phyloP scores from a whole-genome alignment of 2,113 vertebrate genomes.

The Rhineura floridana region DNA sequence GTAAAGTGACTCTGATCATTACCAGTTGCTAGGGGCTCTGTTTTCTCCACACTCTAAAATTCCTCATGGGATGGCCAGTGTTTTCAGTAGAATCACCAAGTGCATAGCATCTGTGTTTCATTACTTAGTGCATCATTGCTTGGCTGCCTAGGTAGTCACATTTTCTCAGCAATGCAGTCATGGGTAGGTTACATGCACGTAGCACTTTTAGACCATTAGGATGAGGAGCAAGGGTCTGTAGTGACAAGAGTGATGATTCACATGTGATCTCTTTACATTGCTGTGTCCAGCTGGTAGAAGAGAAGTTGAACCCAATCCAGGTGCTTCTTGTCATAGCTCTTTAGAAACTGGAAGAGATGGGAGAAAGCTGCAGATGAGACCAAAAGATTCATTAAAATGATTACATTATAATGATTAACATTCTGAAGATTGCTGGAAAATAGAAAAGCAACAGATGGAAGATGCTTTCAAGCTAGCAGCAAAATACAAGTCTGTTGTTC shows the following conservation, averaged over 20 bases:
- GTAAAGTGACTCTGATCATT: background rate
- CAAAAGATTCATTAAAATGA: slow-evolving; percentile 12
- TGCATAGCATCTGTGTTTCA: background rate
- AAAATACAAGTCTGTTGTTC: background rate
- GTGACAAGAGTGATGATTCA: background rate
- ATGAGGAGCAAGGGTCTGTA: background rate
- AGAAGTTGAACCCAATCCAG: background rate
- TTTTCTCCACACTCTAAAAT: background rate
- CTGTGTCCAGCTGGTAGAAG: background rate
- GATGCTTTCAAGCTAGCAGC: background rate
- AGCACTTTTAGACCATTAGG: background rate
- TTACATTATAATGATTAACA: no score
- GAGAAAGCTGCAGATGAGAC: background rate
- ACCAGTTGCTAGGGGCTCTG: background rate
- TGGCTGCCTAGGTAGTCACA: background rate
- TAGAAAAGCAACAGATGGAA: slow-evolving; percentile 9
- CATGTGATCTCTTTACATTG: slow-evolving; percentile 9
- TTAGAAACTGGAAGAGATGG: background rate
- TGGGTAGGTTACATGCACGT: background rate
- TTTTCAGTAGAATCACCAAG: background rate
- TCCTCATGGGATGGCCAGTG: background rate
- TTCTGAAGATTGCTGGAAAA: slow-evolving; percentile 7
- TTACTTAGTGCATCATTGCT: background rate
- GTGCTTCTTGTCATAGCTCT: slow-evolving; percentile 8
- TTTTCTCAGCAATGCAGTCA: slow-evolving; percentile 8